A percentile compares a stretch with the other conserved stretches of the same genome.
phyloP scores from a whole-genome alignment of 2,888 invertebrate genomes.

The Dugesia japonica region DNA sequence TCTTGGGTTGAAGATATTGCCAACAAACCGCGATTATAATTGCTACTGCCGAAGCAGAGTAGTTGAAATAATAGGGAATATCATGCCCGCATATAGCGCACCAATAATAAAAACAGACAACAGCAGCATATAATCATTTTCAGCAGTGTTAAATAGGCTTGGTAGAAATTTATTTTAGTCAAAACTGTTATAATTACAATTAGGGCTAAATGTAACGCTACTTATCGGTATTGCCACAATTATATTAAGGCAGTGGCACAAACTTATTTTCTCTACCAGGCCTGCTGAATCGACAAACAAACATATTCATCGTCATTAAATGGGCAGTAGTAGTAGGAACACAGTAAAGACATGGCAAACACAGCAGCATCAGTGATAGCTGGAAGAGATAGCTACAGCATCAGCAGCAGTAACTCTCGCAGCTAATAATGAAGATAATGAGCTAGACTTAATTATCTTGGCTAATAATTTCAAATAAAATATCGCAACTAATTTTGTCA shows the following conservation, averaged over 20 bases:
- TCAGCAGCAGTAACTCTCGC: slow-evolving; percentile 20
- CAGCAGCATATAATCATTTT: slow-evolving; percentile 20
- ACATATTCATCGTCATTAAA: slow-evolving; percentile 6
- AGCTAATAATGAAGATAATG: slow-evolving; percentile 20
- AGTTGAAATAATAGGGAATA: slow-evolving; percentile 6
- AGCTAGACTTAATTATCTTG: slow-evolving; percentile 20
- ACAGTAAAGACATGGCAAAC: slow-evolving; percentile 16
- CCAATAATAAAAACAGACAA: slow-evolving; percentile 20
- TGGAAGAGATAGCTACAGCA: slow-evolving; percentile 16
- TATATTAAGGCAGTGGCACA: slow-evolving; percentile 17
- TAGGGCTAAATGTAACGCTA: slow-evolving; percentile 20
- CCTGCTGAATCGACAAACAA: slow-evolving; percentile 13
- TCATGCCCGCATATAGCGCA: slow-evolving; percentile 20
- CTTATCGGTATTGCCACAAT: slow-evolving; percentile 16
- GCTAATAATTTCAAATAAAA: slow-evolving; percentile 20
- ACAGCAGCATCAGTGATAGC: neutral
- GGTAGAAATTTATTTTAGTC: slow-evolving; percentile 20
- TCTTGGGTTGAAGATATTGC: slow-evolving; percentile 20
- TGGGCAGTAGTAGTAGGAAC: neutral
- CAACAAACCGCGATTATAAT: slow-evolving; percentile 13
- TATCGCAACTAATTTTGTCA: slow-evolving; percentile 20
- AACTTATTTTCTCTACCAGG: slow-evolving; percentile 20
- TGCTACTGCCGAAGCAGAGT: neutral
- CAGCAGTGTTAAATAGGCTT: slow-evolving; percentile 20
- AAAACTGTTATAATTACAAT: slow-evolving; percentile 15